Percentiles rank a stretch among this genome's conserved stretches.
Conservation (phyloP, 2,113 vertebrate species). For the Actinemys pallida region DNA sequence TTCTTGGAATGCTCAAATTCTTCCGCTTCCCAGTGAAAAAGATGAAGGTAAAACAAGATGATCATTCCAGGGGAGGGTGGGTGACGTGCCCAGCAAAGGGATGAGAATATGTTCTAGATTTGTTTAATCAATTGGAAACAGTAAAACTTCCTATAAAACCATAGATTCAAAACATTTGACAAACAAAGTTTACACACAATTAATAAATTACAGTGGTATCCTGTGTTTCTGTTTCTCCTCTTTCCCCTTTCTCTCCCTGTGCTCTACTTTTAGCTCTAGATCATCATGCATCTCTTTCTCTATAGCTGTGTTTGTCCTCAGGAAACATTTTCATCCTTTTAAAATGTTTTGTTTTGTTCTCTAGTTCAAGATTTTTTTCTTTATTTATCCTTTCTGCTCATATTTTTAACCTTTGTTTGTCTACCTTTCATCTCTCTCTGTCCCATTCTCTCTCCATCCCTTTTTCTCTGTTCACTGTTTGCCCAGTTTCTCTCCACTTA, state of each 20-base stretch:
- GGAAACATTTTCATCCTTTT: neutral
- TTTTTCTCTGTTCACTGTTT: neutral
- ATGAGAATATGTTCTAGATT: neutral
- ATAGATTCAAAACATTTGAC: neutral
- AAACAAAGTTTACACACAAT: neutral
- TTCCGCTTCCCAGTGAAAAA: neutral
- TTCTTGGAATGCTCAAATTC: neutral
- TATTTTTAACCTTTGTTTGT: neutral
- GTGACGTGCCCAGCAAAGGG: neutral
- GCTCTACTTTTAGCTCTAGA: neutral
- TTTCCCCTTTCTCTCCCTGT: fast-evolving
- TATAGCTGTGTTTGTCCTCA: neutral
- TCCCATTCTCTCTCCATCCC: neutral
- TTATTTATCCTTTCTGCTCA: neutral
- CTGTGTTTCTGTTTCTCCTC: neutral
- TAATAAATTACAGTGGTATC: neutral
- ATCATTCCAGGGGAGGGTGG: neutral
- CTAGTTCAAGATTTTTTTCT: neutral
- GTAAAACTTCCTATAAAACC: neutral
- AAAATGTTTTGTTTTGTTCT: neutral
- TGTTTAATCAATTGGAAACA: neutral
- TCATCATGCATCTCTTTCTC: neutral
- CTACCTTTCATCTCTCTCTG: neutral
- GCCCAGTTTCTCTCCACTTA: neutral
- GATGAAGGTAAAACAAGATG: neutral